These are phyloP conservation scores for Numida meleagris DNA, from an alignment of 2,113 vertebrate species.

Conservation along the genomic window DNA sequence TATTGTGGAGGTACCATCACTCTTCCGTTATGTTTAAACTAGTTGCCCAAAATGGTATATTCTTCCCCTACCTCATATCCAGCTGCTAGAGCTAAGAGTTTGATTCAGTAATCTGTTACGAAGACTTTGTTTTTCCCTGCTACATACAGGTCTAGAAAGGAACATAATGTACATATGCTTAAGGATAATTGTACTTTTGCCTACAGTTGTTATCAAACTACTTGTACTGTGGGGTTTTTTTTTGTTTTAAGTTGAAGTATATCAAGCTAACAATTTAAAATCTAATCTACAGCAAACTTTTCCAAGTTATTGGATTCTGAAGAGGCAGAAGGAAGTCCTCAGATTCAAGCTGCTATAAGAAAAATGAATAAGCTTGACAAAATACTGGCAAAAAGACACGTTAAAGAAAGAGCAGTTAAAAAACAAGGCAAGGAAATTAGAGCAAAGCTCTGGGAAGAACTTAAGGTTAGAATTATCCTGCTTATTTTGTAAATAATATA, in stretches of 20 bases:
- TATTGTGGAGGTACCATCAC: background rate
- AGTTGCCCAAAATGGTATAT: background rate
- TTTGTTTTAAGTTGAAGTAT: background rate
- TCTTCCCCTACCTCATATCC: background rate
- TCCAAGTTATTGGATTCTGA: slow-evolving; percentile 23
- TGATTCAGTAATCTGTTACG: background rate
- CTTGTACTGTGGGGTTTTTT: background rate
- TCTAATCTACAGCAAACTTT: slow-evolving; percentile 23
- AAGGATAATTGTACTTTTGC: background rate
- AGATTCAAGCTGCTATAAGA: slow-evolving; percentile 79
- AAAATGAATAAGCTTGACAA: slow-evolving; percentile 87
- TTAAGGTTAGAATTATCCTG: slow-evolving; percentile 78
- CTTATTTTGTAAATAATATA: background rate
- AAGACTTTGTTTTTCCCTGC: background rate
- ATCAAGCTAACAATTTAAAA: background rate
- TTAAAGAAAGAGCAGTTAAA: slow-evolving; percentile 82
- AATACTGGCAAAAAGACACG: slow-evolving; percentile 76
- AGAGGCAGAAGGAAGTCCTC: slow-evolving; percentile 62
- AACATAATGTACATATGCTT: background rate
- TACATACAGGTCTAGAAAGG: background rate
- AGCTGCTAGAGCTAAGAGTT: background rate
- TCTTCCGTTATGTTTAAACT: background rate
- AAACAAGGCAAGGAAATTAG: slow-evolving; percentile 82
- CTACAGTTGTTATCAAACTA: background rate
- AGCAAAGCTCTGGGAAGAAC: slow-evolving; percentile 83